Conservation (phyloP, 2,888 invertebrate species). For the Calephelis perditalis region DNA sequence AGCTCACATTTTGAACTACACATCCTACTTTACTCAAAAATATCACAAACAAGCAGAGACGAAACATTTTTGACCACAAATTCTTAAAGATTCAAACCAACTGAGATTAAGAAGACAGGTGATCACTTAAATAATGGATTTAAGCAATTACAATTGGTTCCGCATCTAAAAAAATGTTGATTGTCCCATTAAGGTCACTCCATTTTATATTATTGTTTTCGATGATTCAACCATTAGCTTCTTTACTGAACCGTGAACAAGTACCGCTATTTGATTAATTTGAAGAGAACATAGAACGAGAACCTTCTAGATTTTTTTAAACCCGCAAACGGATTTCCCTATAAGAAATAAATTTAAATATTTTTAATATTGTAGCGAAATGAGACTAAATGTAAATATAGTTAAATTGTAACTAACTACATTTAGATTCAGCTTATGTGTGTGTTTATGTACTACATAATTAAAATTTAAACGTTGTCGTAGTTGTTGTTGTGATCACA, state of each 20-base stretch:
- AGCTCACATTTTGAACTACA: conserved; percentile 49
- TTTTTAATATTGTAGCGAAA: too few relatives aligned
- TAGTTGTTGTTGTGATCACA: too few relatives aligned
- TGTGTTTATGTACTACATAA: too few relatives aligned
- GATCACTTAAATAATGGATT: conserved; percentile 17
- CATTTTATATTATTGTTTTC: conserved; percentile 7
- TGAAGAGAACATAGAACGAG: neutral
- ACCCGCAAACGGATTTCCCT: too few relatives aligned
- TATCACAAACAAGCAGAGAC: conserved; percentile 39
- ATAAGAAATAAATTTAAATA: too few relatives aligned
- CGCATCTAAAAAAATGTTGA: conserved; percentile 5
- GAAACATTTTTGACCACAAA: conserved; percentile 42
- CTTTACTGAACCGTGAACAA: neutral
- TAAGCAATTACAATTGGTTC: conserved; percentile 10
- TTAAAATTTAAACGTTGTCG: too few relatives aligned
- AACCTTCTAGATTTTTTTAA: neutral
- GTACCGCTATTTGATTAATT: conserved; percentile 5
- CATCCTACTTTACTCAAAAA: conserved; percentile 42
- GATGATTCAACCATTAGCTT: conserved; percentile 8
- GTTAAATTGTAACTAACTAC: too few relatives aligned
- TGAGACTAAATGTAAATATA: too few relatives aligned
- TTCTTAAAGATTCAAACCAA: conserved; percentile 15
- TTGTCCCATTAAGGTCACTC: conserved; percentile 3
- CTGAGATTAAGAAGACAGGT: conserved; percentile 2
- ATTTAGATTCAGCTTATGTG: too few relatives aligned